A percentile compares a stretch with the other conserved stretches of the same genome.
phyloP scores from a whole-genome alignment of 2,113 vertebrate genomes.

The Dolichallabes microphthalmus region DNA sequence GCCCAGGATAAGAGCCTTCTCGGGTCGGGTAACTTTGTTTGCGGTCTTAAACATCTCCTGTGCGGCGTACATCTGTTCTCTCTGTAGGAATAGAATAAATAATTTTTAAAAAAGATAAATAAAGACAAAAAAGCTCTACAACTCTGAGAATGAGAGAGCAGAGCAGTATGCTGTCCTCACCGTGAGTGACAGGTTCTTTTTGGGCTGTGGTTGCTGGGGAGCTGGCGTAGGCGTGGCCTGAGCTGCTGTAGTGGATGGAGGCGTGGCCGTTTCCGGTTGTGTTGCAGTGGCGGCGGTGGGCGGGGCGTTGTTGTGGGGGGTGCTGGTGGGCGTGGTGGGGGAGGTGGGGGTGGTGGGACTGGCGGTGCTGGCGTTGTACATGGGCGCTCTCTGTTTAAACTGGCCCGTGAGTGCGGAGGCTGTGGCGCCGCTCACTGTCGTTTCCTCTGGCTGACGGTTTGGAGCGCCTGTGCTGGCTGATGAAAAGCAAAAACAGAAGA shows the following conservation, averaged over 20 bases:
- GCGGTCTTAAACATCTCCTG: conserved; percentile 99
- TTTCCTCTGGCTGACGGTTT: conserved; percentile 86
- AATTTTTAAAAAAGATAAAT: background rate
- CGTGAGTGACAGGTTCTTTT: conserved; percentile 91
- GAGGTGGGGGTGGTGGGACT: conserved; percentile 75
- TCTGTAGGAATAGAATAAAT: conserved; percentile 67
- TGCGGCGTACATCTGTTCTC: conserved; percentile 94
- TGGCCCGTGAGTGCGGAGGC: conserved; percentile 80
- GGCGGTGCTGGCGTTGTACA: conserved; percentile 90
- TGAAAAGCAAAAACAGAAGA: conserved; percentile 7
- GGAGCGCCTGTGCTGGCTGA: conserved; percentile 75
- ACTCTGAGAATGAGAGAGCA: background rate
- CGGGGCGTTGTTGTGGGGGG: conserved; percentile 79
- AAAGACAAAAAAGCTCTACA: background rate
- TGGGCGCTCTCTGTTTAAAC: conserved; percentile 92
- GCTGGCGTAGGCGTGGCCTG: conserved; percentile 68
- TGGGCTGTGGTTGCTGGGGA: conserved; percentile 74
- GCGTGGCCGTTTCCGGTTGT: conserved; percentile 77
- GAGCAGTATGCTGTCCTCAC: conserved; percentile 63
- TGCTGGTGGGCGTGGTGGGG: conserved; percentile 83
- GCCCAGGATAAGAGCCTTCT: conserved; percentile 96
- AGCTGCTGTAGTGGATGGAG: conserved; percentile 56
- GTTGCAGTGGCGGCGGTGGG: conserved; percentile 76
- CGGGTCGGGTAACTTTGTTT: conserved; percentile 96
- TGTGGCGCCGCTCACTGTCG: conserved; percentile 70